Percentiles rank a stretch among this genome's conserved stretches.
These are phyloP conservation scores for Lepisosteus osseus DNA, from an alignment of 2,113 vertebrate species.

Conservation along the genomic window DNA sequence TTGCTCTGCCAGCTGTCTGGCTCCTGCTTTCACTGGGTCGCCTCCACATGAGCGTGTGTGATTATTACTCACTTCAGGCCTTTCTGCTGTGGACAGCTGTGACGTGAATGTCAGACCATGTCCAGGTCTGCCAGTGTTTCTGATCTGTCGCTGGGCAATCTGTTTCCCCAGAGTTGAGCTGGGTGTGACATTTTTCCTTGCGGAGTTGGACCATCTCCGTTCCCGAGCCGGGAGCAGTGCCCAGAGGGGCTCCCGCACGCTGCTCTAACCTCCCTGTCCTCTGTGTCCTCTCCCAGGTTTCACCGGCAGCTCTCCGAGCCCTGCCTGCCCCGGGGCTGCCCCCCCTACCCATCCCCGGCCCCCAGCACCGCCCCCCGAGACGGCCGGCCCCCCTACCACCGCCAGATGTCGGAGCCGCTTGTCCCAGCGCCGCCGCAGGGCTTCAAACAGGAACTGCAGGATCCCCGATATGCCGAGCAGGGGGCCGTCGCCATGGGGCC, in stretches of 20 bases:
- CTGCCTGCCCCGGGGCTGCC: constrained; percentile 59
- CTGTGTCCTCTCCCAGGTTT: constrained; percentile 64
- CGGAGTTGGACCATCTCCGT: too few relatives aligned
- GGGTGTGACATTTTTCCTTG: too few relatives aligned
- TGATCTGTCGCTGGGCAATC: not conserved
- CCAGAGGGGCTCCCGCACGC: not conserved
- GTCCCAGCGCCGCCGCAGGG: constrained; percentile 78
- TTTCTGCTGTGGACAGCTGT: too few relatives aligned
- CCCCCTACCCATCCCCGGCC: constrained; percentile 72
- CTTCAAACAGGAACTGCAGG: constrained; percentile 90
- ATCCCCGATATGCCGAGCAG: constrained; percentile 82
- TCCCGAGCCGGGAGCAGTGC: too few relatives aligned
- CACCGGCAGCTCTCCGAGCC: constrained; percentile 94
- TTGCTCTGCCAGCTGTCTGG: too few relatives aligned
- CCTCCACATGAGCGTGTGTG: too few relatives aligned
- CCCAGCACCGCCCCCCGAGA: constrained; percentile 65
- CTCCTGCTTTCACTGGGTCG: too few relatives aligned
- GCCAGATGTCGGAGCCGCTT: constrained; percentile 90
- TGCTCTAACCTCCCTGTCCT: not conserved
- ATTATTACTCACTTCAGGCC: too few relatives aligned
- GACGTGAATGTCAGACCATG: too few relatives aligned
- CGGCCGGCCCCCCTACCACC: constrained; percentile 80
- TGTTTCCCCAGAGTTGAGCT: too few relatives aligned
- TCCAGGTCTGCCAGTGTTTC: too few relatives aligned
- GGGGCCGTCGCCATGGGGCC: constrained; percentile 70